Evolutionary conservation across 2,113 vertebrate genomes (phyloP).

Genomic region (Cyprinodon tularosa): DNA sequence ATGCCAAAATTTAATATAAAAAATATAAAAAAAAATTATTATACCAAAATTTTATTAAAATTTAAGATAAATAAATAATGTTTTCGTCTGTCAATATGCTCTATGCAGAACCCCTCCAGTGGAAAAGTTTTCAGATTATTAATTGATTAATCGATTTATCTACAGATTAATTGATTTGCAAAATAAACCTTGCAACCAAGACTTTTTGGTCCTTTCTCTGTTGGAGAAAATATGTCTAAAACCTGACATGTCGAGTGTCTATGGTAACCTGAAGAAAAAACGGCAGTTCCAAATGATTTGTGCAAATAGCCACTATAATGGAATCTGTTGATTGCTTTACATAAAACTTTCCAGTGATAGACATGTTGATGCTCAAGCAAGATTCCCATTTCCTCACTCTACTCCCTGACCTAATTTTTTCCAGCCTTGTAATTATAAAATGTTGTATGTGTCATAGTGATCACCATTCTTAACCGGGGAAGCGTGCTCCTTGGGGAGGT

Average conservation of each 20-base stretch:
- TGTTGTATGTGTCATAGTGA: slow-evolving; percentile 41
- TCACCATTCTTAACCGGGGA: slow-evolving; percentile 15
- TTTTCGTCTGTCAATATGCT: no score
- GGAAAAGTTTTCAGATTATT: no score
- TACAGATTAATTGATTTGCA: no score
- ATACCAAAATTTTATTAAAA: not conserved
- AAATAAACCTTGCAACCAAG: no score
- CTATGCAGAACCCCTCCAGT: no score
- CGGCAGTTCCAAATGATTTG: not conserved
- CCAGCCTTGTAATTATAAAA: slow-evolving; percentile 54
- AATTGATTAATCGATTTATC: no score
- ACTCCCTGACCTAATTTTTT: slow-evolving; percentile 40
- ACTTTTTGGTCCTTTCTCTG: no score
- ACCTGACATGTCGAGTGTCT: not conserved
- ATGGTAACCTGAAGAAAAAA: not conserved
- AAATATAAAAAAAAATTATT: not conserved
- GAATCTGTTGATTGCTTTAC: slow-evolving; percentile 19
- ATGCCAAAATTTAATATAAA: not conserved
- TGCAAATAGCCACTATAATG: slow-evolving; percentile 17
- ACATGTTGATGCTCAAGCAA: slow-evolving; percentile 17
- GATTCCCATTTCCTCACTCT: slow-evolving; percentile 25
- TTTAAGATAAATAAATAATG: no score
- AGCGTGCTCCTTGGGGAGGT: not conserved
- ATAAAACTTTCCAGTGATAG: slow-evolving; percentile 14
- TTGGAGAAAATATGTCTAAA: not conserved